phyloP scores from a whole-genome alignment of 2,888 invertebrate species.

The Ectemnius lituratus region DNA sequence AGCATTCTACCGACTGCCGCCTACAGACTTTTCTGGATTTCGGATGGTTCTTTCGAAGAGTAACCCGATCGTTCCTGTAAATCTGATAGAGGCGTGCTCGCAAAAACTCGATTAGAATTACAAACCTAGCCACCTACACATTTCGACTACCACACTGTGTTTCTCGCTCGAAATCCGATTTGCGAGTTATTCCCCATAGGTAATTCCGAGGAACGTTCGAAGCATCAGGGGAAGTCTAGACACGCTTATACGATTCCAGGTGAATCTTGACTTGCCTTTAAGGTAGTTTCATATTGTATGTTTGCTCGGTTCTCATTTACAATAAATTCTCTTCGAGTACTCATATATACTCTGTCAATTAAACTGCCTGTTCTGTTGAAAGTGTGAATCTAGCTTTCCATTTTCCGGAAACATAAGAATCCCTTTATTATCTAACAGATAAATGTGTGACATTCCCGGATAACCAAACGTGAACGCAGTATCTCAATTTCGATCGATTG shows the following conservation, averaged over 20 bases:
- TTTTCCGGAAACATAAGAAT: no score
- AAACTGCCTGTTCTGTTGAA: no score
- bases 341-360: no score
- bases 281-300: no score
- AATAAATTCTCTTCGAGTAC: no score
- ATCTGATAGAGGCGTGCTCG: background rate
- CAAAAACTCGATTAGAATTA: conserved; percentile 43
- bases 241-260: conserved; percentile 3
- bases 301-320: no score
- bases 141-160: conserved; percentile 1
- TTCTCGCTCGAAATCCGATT: conserved; percentile 23
- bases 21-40: background rate
- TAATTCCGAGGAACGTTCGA: conserved; percentile 18
- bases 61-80: conserved; percentile 13
- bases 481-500: no score
- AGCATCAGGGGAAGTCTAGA: conserved; percentile 1
- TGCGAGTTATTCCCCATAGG: conserved; percentile 18
- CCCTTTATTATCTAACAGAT: no score
- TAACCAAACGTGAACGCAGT: no score
- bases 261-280: background rate
- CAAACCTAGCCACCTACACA: conserved; percentile 22
- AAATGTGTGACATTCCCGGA: no score
- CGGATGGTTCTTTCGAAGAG: background rate
- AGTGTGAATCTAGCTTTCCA: no score
- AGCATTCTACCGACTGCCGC: no score